These are phyloP conservation scores for Patiria pectinifera DNA, from an alignment of 53 echinoderm and acorn worm species.

Conservation along the genomic window DNA sequence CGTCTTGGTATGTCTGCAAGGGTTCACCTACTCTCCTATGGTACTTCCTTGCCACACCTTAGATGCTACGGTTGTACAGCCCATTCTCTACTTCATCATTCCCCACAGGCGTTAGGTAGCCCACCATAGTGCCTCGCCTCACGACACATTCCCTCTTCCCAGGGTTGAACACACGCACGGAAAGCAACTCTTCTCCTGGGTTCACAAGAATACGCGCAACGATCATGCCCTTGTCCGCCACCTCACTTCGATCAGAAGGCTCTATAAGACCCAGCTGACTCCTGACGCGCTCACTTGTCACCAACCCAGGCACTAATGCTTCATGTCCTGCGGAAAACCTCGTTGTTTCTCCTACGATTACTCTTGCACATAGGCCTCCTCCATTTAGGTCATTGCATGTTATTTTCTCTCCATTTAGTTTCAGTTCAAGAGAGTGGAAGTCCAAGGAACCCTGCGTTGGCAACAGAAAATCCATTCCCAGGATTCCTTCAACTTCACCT, in stretches of 20 bases:
- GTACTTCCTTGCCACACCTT: background rate
- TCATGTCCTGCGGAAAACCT: conserved; percentile 48
- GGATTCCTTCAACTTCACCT: conserved; percentile 45
- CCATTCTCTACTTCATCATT: background rate
- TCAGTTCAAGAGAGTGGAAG: conserved; percentile 13
- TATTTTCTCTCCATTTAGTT: conserved; percentile 29
- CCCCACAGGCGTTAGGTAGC: conserved; percentile 17
- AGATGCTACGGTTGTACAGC: background rate
- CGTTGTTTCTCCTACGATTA: conserved; percentile 40
- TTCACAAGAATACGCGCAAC: conserved; percentile 50
- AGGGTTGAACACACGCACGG: conserved; percentile 54
- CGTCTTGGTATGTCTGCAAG: conserved; percentile 34
- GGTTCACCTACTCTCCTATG: conserved; percentile 22
- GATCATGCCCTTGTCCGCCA: conserved; percentile 39
- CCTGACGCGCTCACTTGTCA: background rate
- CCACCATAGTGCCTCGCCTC: conserved; percentile 16
- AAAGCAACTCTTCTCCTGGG: conserved; percentile 34
- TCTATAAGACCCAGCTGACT: conserved; percentile 30
- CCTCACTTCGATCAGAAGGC: conserved; percentile 14
- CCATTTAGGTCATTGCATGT: conserved; percentile 26
- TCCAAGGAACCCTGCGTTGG: conserved; percentile 11
- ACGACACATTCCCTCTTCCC: conserved; percentile 31
- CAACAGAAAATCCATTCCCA: conserved; percentile 55
- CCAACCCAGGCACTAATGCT: conserved; percentile 19
- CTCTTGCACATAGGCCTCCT: conserved; percentile 14